Evolutionary conservation across 2,888 invertebrate genomes (phyloP), one percentile per base, ranked within the genome.

Genomic region (Nowickia ferox): DNA sequence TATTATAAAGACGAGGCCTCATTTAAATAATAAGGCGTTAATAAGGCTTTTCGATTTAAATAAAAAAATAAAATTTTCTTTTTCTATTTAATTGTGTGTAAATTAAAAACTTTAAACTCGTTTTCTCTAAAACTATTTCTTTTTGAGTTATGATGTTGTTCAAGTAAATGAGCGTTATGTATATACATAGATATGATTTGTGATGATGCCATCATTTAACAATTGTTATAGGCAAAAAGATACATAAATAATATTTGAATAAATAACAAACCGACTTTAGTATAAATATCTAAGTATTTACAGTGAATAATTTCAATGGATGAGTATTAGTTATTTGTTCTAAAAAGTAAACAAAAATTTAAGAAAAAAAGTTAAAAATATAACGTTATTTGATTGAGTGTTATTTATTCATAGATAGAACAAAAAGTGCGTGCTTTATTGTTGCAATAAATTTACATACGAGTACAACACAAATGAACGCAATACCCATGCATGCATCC

Each of bases 171-270:
- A 30, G 5, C 1, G 6, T 6, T 69, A 69, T 11, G 42, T 57
- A 11, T 13, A 44, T n/a, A 30, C 6, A n/a, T 42, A 22, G 4
- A n/a, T 55, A 38, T 19, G 44, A 22, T 78, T 8, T 46, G 2
- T 59, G 66, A 77, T 77, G 57, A 59, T 68, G 66, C 46, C 66
- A 68, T 77, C 68, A 57, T 68, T 40, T 48, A 51, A 42, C n/a
- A 38, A 46, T 59, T 48, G 38, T 30, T 68, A 53, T 40, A 6
- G 30, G 30, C 30, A 30, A 68, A 55, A 17, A 57, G n/a, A n/a
- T n/a, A 68, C 15, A 74, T 74, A 71, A 15, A 61, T 48, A 48
- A 19, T 46, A 22, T 22, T 15, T 19, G 11, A 44, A n/a, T 15
- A 22, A 15, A 46, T n/a, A 22, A 17, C n/a, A 48, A 61, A 48